Evolutionary conservation across 2,888 invertebrate genomes (phyloP).

Genomic region (Slavum lentiscoides): DNA sequence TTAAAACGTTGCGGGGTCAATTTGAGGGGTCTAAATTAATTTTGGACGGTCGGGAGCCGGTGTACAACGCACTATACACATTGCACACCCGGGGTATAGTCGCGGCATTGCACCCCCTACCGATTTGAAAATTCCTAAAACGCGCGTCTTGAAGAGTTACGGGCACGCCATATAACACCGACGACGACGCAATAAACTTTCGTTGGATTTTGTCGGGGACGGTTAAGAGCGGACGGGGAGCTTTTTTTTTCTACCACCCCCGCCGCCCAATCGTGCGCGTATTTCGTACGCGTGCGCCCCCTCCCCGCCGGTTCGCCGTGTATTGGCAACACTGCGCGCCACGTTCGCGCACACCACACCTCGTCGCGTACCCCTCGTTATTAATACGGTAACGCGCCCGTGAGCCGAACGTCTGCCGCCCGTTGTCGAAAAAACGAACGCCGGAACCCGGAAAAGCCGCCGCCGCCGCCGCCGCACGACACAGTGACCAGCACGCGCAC

Average conservation of each 20-base stretch:
- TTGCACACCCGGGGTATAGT: too few species aligned
- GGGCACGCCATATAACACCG: neutral
- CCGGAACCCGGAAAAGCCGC: neutral
- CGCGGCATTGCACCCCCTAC: too few species aligned
- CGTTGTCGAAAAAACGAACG: neutral
- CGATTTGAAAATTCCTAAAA: too few species aligned
- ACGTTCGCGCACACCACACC: conserved; percentile 1
- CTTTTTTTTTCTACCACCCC: too few species aligned
- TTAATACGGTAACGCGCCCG: conserved; percentile 40
- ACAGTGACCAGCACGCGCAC: neutral
- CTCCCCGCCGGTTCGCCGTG: neutral
- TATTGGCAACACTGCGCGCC: conserved; percentile 38
- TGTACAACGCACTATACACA: too few species aligned
- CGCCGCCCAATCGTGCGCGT: too few species aligned
- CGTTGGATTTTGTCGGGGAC: neutral
- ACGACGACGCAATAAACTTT: neutral
- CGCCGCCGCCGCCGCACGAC: neutral
- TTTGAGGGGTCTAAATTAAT: too few species aligned
- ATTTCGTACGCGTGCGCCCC: too few species aligned
- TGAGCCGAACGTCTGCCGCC: conserved; percentile 31
- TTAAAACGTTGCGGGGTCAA: too few species aligned
- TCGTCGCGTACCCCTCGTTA: conserved; percentile 3
- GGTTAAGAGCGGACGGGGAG: neutral
- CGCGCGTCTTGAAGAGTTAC: too few species aligned
- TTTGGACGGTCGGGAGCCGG: too few species aligned